Evolutionary conservation across 2,113 vertebrate genomes (phyloP), one percentile per base, ranked within the genome.

Genomic region (Raja brachyura): DNA sequence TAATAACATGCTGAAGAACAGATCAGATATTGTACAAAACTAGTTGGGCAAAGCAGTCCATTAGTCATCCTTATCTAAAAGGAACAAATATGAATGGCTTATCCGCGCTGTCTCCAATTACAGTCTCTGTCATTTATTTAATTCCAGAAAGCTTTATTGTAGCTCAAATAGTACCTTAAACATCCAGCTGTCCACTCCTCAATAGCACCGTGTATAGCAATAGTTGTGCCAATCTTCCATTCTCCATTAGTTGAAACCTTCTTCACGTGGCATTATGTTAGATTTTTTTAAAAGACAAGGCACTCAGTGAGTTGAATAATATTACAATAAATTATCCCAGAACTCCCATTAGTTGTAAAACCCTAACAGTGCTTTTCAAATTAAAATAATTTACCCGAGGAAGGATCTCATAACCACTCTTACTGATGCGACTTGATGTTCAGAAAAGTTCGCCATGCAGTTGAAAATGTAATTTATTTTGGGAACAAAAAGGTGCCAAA

Each of bases 271-370:
- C n/a, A 63, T 11, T 16, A 68, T 70, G 70, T 90, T 90, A 22
- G 86, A 33, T 13, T 68, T 14, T 14, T 39, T 59, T 59, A 85
- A 85, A 61, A 39, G 66, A 90, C 88, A 90, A 90, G 22, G 63
- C 31, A 90, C 88, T 68, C 4, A 18, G 66, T 48, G 33, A 70
- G n/a, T 70, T 73, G 31, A 90, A 90, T 90, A 90, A 39, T 48
- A 73, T 90, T 90, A 70, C 88, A 90, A 90, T 73, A 90, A 70
- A 90, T 90, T 90, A 90, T 31, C 63, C 70, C 88, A 90, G n/a
- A 90, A 73, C 20, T 90, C 31, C 66, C 33, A 90, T 68, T 90
- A 73, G 63, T 90, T 90, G 31, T 90, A 70, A 70, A 70, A 90
- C 31, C 88, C 20, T 33, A 90, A 70, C 70, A 22, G 88, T 70